Evolutionary conservation across 1,140 invertebrate species (phyloP), one percentile per base, ranked within the genome.

Genomic region (Drosophila cardini): DNA sequence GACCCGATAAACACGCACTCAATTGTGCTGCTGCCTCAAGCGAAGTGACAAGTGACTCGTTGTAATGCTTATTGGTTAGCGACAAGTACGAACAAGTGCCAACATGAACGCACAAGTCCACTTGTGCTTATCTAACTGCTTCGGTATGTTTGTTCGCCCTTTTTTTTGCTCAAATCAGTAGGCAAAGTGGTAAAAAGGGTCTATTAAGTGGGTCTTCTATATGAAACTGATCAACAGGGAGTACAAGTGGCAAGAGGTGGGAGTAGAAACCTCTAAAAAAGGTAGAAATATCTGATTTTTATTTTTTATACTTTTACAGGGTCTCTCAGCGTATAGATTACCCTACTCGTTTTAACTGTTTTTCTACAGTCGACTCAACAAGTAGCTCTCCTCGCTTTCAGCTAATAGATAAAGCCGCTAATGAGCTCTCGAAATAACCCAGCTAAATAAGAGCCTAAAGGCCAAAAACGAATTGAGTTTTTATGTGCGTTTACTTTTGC

Each of bases 1-100:
- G 42, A 53, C 56, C 45, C 56, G 62, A 72, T 76, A 76, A 76
- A 67, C 69, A 72, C 73, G 61, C 73, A 75, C 67, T 71, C 55
- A 64, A 75, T 65, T 75, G 45, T 43, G 36, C 52, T 43, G 36
- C 52, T 26, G 21, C 21, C 60, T 40, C 7, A 10, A 60, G 60
- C 48, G 56, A 46, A 36, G 21, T 43, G 48, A 38, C 72, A 63
- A 63, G 38, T 52, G 67, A 74, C 70, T 74, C 60, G 67, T 74
- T 55, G 67, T 74, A 70, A 57, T 70, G 43, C 56, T 72, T 57
- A 72, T 64, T 56, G 69, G 3, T 26, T 18, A 43, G 21, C 21
- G 16, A 70, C 67, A 70, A 55, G 48, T 69, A 10, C 30, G 13
- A 69, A 45, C 58, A 53, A 63, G 56, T 32, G 16, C 42, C 3